Base-by-base conservation (phyloP, 2,888 invertebrate species). In the Calameuta filiformis region DNA sequence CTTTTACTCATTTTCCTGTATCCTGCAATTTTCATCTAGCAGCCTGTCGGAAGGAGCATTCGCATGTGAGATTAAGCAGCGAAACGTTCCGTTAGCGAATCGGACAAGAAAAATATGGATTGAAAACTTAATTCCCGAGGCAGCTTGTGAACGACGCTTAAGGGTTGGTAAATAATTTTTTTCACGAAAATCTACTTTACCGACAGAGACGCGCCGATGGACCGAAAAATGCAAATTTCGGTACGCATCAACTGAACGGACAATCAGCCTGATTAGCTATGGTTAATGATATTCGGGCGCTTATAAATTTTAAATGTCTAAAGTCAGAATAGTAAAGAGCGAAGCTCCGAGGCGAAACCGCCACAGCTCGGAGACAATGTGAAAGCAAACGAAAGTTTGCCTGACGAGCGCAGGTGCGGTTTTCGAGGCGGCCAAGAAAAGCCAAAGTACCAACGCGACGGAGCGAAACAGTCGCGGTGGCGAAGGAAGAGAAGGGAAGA, bases 391-490 rank as follows among this genome's bases (percentile, higher is more conserved):
- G 23, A 23, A 56, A 56, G 56, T 56, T 56, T 56, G 0, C 23
- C 15, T 6, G 23, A 56, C 9, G 56, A 56, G 56, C 56, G 56
- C 56, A 56, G 56, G 23, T 56, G 56, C 35, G 73, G 75, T 30
- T 68, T 30, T 75, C 77, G 11, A 12, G 35, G 35, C 23, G 56
- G 1, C 9, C 33, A 12, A 68, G 34, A 30, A 35, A 77, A 68
- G 69, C 35, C 12, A 74, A 74, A 77, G 68, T 73, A 31, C 23
- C 35, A 73, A 35, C 34, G 73, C 56, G 56, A 68, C 40, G 31
- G 76, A 56, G 35, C 34, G 73, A 30, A 77, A 73, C 31, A 71
- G 71, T 15, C 71, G 71, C 23, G 30, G 31, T 0, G 31, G 9
- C 23, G 31, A 4, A 12, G 2, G 11, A 1, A 0, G 31, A 3